Evolutionary conservation across 64 coral and sea anemone genomes (phyloP).

Genomic region (Orbicella faveolata): DNA sequence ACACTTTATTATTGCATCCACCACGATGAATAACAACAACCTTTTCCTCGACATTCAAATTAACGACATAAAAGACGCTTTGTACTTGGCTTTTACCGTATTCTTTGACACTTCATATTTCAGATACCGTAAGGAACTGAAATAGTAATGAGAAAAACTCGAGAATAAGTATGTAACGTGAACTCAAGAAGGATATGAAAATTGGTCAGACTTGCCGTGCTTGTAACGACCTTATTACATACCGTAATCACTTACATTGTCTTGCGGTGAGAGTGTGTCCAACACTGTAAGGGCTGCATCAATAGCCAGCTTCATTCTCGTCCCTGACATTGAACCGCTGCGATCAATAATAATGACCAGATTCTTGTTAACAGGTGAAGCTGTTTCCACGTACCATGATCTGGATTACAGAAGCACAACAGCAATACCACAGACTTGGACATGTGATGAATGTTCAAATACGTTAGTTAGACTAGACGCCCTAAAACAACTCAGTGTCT

Average conservation of each 20-base stretch:
- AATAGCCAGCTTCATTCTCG: constrained; percentile 39
- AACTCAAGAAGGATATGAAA: neutral
- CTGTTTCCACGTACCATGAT: constrained; percentile 57
- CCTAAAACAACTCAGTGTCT: no score
- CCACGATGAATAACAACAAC: no score
- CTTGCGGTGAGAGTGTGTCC: constrained; percentile 43
- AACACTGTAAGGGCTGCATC: constrained; percentile 50
- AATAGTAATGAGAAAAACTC: no score
- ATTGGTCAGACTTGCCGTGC: neutral
- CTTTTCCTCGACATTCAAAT: no score
- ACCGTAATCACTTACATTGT: constrained; percentile 43
- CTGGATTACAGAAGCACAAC: neutral
- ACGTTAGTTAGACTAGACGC: no score
- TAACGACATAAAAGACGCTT: no score
- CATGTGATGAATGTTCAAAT: neutral
- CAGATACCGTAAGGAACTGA: no score
- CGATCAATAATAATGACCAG: constrained; percentile 56
- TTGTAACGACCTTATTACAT: neutral
- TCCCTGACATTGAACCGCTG: constrained; percentile 33
- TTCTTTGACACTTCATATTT: no score
- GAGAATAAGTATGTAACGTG: neutral
- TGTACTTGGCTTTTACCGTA: no score
- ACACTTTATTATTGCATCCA: no score
- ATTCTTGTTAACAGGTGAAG: constrained; percentile 54
- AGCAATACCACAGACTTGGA: no score